Percentiles rank a stretch among this genome's conserved stretches.
Conservation (phyloP, 2,797 vertebrate genomes). For the Coracias cyanogaster region DNA sequence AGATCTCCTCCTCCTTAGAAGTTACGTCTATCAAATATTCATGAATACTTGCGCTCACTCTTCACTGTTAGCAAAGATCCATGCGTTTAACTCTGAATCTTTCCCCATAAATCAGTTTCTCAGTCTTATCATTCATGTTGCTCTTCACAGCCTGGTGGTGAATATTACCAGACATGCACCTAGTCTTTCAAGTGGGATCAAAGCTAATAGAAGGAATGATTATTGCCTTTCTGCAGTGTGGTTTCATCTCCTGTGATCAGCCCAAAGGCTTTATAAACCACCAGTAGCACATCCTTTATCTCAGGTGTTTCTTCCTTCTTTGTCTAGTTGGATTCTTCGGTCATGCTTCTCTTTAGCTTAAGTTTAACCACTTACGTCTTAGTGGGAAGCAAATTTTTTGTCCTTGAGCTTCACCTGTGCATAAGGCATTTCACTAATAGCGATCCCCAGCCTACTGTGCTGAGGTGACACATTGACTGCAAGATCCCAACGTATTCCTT, state of each 20-base stretch:
- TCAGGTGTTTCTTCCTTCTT: neutral
- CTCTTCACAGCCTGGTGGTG: neutral
- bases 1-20: neutral
- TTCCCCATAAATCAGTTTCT: neutral
- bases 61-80: neutral
- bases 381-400: neutral
- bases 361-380: neutral
- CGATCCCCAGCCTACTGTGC: rapidly evolving
- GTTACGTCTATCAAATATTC: neutral
- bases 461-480: neutral
- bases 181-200: neutral
- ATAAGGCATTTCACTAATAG: neutral
- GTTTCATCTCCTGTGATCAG: neutral
- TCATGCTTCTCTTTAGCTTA: neutral
- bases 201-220: neutral
- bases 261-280: neutral
- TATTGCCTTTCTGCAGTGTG: neutral
- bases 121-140: neutral
- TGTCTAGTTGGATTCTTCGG: neutral
- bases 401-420: neutral
- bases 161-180: neutral
- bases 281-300: neutral
- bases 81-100: neutral
- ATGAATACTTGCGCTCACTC: neutral
- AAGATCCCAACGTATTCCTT: neutral